Evolutionary conservation across 2,888 invertebrate species (phyloP), one percentile per base, ranked within the genome.

Genomic region (Girardia tigrina): DNA sequence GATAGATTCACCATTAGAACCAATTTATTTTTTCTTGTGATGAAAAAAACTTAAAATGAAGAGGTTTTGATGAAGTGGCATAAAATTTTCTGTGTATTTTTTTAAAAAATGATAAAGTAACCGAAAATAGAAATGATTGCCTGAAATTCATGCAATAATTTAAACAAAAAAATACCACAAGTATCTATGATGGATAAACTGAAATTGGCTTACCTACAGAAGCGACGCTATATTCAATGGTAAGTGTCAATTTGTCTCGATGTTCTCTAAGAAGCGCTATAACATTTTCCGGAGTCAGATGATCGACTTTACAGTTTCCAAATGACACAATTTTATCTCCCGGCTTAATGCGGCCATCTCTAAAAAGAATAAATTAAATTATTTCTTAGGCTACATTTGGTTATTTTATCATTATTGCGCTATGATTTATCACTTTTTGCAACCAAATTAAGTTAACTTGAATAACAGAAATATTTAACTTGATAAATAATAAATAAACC

Each of bases 331-430:
- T 73, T 73, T 36, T 73, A 36, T 73, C 73, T 29, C 73, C 73
- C 16, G 73, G 29, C 36, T 73, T 73, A 8, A 73, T 73, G 73
- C 73, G 73, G 29, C 73, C 73, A n/a, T 73, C 73, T 73, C 73
- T 73, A 29, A 73, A 36, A 73, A 27, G 72, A 28, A 73, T 27
- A 71, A 71, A 56, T 56, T n/a, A 56, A 56, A 56, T 56, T 56
- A 56, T 56, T 8, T 56, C 56, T 16, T 23, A 56, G 23, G n/a
- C 56, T 56, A 56, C 23, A 56, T 56, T 56, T 23, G 56, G 56
- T n/a, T 56, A n/a, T 56, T 56, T 56, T 56, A 56, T 56, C n/a
- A 56, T 56, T 56, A 56, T 4, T 20, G 23, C n/a, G 56, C 56
- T 8, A 56, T 56, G 56, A 56, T 56, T 56, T 56, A 56, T 56